Evolutionary conservation across 2,797 vertebrate species (phyloP).

Genomic region (Paratrypauchen microcephalus): DNA sequence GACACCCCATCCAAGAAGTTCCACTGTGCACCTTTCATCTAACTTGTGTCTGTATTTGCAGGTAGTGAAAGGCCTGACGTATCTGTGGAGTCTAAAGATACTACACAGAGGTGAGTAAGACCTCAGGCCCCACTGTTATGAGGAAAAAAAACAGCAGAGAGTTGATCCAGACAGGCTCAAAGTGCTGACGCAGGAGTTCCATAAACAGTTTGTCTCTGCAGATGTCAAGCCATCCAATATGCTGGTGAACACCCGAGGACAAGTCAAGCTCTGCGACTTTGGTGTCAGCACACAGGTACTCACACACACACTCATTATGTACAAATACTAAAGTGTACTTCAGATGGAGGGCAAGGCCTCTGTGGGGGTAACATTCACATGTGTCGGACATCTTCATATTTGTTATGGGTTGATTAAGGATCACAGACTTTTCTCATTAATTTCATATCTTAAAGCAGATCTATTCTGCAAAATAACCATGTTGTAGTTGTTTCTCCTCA

Average conservation of each 20-base stretch:
- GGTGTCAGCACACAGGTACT: constrained; percentile 96
- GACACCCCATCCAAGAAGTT: too few relatives aligned
- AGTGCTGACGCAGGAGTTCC: constrained; percentile 66
- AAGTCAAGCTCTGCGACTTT: constrained; percentile 98
- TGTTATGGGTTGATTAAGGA: too few relatives aligned
- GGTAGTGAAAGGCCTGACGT: constrained; percentile 98
- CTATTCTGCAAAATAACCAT: too few relatives aligned
- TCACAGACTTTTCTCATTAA: too few relatives aligned
- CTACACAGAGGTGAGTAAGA: constrained; percentile 92
- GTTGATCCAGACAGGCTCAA: constrained; percentile 58
- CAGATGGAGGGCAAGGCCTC: background rate
- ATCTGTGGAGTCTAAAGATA: constrained; percentile 99
- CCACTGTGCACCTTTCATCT: background rate
- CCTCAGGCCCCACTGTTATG: constrained; percentile 31
- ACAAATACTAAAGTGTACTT: background rate
- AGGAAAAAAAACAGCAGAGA: constrained; percentile 36
- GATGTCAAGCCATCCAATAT: constrained; percentile 99
- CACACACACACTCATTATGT: constrained; percentile 44
- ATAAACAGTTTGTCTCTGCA: constrained; percentile 74
- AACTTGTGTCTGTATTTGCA: constrained; percentile 52
- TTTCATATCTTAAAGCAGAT: too few relatives aligned
- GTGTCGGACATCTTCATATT: too few relatives aligned
- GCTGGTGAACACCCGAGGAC: constrained; percentile 95
- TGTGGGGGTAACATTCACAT: background rate
- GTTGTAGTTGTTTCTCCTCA: too few relatives aligned